phyloP scores from a whole-genome alignment of 2,113 vertebrate species.

The Serilophus lunatus region DNA sequence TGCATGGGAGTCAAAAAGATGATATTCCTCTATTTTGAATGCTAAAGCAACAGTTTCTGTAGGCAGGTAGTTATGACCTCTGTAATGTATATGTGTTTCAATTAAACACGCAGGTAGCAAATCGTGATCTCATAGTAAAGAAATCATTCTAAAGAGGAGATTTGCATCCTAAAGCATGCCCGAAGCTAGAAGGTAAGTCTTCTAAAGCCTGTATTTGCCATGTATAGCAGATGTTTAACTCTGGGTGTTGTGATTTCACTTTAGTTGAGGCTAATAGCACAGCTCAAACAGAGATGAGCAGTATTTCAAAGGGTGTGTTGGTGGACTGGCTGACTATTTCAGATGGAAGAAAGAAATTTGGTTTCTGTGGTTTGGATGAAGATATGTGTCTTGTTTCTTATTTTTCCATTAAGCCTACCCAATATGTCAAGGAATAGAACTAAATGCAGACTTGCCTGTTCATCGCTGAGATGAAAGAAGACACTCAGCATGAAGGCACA shows the following conservation, averaged over 20 bases:
- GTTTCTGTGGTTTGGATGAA: neutral
- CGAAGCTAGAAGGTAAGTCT: constrained; percentile 37
- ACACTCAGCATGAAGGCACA: constrained; percentile 47
- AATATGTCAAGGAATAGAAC: constrained; percentile 40
- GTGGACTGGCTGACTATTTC: constrained; percentile 2
- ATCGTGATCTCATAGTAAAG: neutral
- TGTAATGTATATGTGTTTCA: neutral
- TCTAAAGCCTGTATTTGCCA: constrained; percentile 54
- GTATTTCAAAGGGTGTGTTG: neutral
- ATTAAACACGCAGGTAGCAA: neutral
- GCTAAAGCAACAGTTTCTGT: neutral
- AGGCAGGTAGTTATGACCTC: neutral
- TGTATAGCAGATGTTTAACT: neutral
- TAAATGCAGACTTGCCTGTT: constrained; percentile 43
- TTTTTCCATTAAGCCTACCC: constrained; percentile 62
- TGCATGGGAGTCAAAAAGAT: neutral
- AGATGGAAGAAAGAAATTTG: constrained; percentile 19
- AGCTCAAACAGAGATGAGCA: neutral
- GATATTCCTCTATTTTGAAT: neutral
- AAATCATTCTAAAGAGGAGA: constrained; percentile 31
- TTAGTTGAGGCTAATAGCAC: neutral
- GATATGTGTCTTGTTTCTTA: constrained; percentile 30
- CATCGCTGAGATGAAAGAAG: constrained; percentile 58
- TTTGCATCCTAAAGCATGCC: neutral
- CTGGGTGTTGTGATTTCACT: constrained; percentile 30